Base-by-base conservation (phyloP, 2,888 invertebrate genomes). In the Epinotia bilunana region DNA sequence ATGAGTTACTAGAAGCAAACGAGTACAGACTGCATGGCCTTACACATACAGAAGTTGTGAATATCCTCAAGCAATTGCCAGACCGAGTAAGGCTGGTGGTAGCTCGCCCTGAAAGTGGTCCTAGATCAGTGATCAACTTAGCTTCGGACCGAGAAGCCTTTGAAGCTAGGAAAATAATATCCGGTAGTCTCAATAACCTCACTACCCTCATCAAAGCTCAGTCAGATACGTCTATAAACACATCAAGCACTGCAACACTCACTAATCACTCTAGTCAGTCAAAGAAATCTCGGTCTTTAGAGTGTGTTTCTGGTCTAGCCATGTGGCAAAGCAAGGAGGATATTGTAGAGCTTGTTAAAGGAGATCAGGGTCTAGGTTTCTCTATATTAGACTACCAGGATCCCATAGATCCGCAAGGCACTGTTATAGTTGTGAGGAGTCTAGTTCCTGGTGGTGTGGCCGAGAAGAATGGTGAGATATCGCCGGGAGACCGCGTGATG, bases 401-500 rank as follows among this genome's bases (percentile, higher is more conserved):
- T 94, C 99, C 99, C 58, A 95, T 99, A 86, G 99, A 99, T 94
- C 96, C 98, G 74, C 97, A 97, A 84, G 98, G 98, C 84, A 99
- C 99, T 80, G 99, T 99, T 81, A 99, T 99, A 91, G 99, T 99
- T 79, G 98, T 99, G 82, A 96, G 99, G 83, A 99, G 99, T 87
- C 95, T 99, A 80, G 99, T 99, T 73, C 99, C 99, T 49, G 99
- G 99, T 75, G 99, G 99, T 53, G 97, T 98, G n/a, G 99, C 99
- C 18, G 98, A 99, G 92, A 96, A 97, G 80, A 98, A 98, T 87
- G 99, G 99, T 58, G 96, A 98, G 76, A 96, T 99, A 79, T 98
- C 98, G 81, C 99, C 99, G 0, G 99, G 99, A 33, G 99, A 99
- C 91, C 95, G 99, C 80, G 95, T 98, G 33, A 95, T 98, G 83